phyloP scores from a whole-genome alignment of 1,140 invertebrate species.

The Drosophila rufa region DNA sequence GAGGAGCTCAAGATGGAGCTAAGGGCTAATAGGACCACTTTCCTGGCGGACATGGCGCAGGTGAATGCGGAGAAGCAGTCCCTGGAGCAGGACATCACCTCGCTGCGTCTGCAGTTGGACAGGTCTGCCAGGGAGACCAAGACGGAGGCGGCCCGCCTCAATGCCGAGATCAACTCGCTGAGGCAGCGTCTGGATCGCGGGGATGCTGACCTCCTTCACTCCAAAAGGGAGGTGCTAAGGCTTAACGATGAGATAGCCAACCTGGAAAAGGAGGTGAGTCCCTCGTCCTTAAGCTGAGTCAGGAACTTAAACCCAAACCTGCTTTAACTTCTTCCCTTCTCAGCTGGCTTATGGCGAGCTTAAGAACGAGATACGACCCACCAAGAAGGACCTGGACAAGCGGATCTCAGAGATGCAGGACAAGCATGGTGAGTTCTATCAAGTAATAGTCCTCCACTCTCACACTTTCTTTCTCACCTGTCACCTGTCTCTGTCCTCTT shows the following conservation, averaged over 20 bases:
- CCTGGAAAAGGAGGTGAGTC: conserved; percentile 93
- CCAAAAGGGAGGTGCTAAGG: conserved; percentile 90
- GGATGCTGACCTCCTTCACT: conserved; percentile 91
- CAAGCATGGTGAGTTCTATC: conserved; percentile 89
- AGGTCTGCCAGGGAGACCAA: conserved; percentile 89
- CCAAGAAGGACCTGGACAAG: conserved; percentile 89
- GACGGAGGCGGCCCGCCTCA: conserved; percentile 90
- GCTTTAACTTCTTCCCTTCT: conserved; percentile 17
- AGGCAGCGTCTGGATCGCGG: conserved; percentile 91
- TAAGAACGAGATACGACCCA: conserved; percentile 86
- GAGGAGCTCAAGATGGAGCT: conserved; percentile 92
- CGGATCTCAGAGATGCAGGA: conserved; percentile 91
- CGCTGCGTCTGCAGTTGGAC: conserved; percentile 87
- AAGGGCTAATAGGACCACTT: conserved; percentile 90
- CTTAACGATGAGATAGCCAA: conserved; percentile 91
- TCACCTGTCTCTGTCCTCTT: conserved; percentile 13
- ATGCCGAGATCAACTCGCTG: conserved; percentile 91
- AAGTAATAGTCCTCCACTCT: background rate
- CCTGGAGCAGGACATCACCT: conserved; percentile 91
- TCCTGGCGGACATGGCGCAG: conserved; percentile 91
- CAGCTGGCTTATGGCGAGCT: conserved; percentile 85
- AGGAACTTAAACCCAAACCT: too few species aligned
- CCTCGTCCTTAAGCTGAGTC: too few species aligned
- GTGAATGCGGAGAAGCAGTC: conserved; percentile 90
- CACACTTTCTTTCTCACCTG: conserved; percentile 1